Percentiles rank a stretch among this genome's conserved stretches.
Conservation (phyloP, 2,888 invertebrate species). For the Nomada flava region DNA sequence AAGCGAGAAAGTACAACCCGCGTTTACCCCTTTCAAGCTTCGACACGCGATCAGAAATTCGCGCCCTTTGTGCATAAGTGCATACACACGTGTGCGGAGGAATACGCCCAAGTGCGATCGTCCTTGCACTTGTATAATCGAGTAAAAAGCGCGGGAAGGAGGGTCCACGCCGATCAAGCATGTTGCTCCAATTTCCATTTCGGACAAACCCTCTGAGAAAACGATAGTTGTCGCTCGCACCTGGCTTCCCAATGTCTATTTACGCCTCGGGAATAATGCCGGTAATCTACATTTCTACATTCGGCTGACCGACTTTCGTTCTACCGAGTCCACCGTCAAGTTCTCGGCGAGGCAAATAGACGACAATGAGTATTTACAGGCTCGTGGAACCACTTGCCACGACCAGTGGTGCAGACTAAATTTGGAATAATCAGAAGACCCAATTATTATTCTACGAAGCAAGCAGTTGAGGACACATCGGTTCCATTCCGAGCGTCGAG, state of each 20-base stretch:
- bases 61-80: no score
- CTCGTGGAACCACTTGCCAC: conserved; percentile 28
- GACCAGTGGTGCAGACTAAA: neutral
- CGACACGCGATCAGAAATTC: neutral
- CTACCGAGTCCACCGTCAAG: conserved; percentile 58
- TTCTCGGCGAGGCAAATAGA: conserved; percentile 56
- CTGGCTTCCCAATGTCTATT: conserved; percentile 74
- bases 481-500: no score
- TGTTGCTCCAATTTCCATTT: conserved; percentile 68
- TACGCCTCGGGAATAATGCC: conserved; percentile 61
- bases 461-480: no score
- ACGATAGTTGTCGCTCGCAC: conserved; percentile 71
- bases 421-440: no score
- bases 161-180: conserved; percentile 44
- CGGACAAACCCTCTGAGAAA: conserved; percentile 63
- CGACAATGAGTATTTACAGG: conserved; percentile 12
- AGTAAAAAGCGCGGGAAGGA: neutral
- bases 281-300: conserved; percentile 47
- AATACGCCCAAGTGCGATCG: conserved; percentile 17
- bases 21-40: neutral
- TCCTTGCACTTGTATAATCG: conserved; percentile 26
- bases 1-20: no score
- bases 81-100: neutral
- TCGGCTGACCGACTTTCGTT: conserved; percentile 63
- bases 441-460: neutral